Conservation (phyloP, 2,888 invertebrate species). For the Euphydryas editha region DNA sequence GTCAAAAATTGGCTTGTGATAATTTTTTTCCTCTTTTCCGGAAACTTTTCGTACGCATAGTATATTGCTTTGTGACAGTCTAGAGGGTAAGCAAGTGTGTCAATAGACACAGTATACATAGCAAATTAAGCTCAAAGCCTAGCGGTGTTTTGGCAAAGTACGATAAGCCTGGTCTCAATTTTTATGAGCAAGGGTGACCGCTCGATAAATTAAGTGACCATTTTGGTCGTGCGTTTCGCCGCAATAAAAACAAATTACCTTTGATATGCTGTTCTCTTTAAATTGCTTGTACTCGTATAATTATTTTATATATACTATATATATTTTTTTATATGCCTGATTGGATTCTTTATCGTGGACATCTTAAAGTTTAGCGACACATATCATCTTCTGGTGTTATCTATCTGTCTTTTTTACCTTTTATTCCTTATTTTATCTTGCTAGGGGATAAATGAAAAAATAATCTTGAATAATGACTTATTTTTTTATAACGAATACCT, state of each 20-base stretch:
- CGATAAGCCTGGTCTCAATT: constrained; percentile 1
- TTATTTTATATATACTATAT: neutral
- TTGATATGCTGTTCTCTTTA: neutral
- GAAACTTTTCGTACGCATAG: too few species aligned
- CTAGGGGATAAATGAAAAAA: too few species aligned
- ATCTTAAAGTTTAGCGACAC: too few species aligned
- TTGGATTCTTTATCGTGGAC: too few species aligned
- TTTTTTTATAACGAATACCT: too few species aligned
- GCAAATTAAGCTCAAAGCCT: constrained; percentile 1
- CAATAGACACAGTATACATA: neutral
- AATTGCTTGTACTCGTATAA: neutral
- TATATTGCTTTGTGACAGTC: too few species aligned
- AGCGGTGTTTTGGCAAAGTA: neutral
- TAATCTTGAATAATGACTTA: too few species aligned
- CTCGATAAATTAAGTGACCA: neutral
- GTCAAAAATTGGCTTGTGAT: too few species aligned
- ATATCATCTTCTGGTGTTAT: too few species aligned
- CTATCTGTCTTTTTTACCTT: too few species aligned
- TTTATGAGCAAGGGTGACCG: neutral
- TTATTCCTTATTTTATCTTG: too few species aligned
- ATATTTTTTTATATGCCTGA: constrained; percentile 72
- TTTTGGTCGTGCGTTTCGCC: neutral
- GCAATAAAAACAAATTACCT: neutral
- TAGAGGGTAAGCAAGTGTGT: neutral
- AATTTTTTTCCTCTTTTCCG: too few species aligned